Evolutionary conservation across 2,888 invertebrate species (phyloP).

Genomic region (Drosophila recens): DNA sequence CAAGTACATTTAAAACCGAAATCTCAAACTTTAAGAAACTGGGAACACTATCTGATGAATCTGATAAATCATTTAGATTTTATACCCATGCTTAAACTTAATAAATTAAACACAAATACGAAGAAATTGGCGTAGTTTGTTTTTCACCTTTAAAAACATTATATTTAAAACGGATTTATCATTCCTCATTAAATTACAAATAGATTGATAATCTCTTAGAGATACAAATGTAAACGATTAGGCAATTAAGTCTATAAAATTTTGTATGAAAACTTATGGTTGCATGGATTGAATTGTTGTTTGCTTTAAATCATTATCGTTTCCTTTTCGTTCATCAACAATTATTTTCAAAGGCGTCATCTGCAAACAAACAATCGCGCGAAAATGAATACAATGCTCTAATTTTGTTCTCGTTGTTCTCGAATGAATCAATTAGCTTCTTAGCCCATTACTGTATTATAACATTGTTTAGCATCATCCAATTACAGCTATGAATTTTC

Average conservation of each 20-base stretch:
- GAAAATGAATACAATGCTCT: neutral
- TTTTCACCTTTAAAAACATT: conserved; percentile 69
- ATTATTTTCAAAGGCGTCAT: conserved; percentile 1
- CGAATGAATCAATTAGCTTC: conserved; percentile 18
- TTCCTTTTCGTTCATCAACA: neutral
- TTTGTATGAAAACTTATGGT: conserved; percentile 31
- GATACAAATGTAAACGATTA: conserved; percentile 62
- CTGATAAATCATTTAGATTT: neutral
- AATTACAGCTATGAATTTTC: conserved; percentile 42
- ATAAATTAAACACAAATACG: conserved; percentile 17
- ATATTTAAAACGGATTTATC: conserved; percentile 68
- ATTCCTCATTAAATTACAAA: conserved; percentile 61
- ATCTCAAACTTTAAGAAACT: too few species aligned
- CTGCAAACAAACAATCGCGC: neutral
- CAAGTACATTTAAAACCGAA: too few species aligned
- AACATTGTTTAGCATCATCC: conserved; percentile 40
- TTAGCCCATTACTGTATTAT: neutral
- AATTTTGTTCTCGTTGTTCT: conserved; percentile 7
- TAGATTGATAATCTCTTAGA: conserved; percentile 68
- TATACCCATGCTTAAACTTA: neutral
- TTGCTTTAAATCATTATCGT: conserved; percentile 15
- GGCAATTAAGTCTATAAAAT: conserved; percentile 48
- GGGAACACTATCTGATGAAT: too few species aligned
- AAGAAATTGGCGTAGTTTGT: conserved; percentile 15
- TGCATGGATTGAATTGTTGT: conserved; percentile 23